These are phyloP conservation scores for Gonocerus acuteangulatus DNA, from an alignment of 2,888 invertebrate species.

Conservation along the genomic window DNA sequence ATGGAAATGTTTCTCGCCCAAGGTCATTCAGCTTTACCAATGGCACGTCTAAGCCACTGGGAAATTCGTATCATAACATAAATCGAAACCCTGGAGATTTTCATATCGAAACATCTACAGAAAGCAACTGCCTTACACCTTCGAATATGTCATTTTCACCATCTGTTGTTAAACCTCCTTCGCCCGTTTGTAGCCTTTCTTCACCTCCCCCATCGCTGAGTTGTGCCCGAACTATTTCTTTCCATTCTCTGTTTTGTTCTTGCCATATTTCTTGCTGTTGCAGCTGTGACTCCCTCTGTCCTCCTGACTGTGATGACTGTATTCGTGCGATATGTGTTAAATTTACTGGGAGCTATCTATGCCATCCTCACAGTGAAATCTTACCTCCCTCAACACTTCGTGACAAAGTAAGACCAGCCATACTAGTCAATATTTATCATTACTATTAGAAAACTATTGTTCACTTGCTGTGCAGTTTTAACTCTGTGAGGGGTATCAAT, in stretches of 20 bases:
- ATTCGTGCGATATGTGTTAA: conserved; percentile 54
- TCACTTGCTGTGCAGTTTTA: too few species aligned
- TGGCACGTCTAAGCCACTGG: conserved; percentile 31
- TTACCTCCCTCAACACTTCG: conserved; percentile 42
- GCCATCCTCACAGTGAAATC: conserved; percentile 43
- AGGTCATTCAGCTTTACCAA: conserved; percentile 40
- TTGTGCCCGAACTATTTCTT: conserved; percentile 47
- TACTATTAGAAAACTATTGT: too few species aligned
- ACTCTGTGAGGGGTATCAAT: too few species aligned
- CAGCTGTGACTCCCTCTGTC: conserved; percentile 54
- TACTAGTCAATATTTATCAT: too few species aligned
- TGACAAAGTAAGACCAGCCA: conserved; percentile 34
- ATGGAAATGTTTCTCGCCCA: conserved; percentile 41
- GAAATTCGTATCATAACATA: conserved; percentile 30
- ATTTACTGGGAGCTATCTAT: conserved; percentile 44
- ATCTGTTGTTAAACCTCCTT: conserved; percentile 36
- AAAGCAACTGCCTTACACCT: background rate
- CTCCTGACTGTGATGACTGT: conserved; percentile 58
- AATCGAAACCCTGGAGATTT: conserved; percentile 40
- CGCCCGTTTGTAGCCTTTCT: conserved; percentile 35
- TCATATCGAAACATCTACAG: conserved; percentile 28
- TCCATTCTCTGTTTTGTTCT: conserved; percentile 46
- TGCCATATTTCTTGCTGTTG: conserved; percentile 52
- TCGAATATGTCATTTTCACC: conserved; percentile 32
- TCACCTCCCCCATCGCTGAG: conserved; percentile 32